These are phyloP conservation scores for Habrosyne pyritoides DNA, from an alignment of 2,888 invertebrate genomes.

Conservation along the genomic window DNA sequence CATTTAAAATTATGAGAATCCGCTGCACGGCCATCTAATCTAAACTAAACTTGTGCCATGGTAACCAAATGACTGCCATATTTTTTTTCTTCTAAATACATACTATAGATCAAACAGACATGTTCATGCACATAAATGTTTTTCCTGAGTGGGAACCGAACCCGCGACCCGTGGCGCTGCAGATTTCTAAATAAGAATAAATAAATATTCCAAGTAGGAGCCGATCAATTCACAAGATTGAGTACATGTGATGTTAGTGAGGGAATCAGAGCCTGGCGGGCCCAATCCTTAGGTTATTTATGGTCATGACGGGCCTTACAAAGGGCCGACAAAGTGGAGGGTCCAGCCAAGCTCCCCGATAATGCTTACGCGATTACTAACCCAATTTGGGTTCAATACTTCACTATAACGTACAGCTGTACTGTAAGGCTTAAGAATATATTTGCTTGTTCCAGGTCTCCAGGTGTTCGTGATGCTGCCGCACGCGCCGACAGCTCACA, in stretches of 20 bases:
- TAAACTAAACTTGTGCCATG: no score
- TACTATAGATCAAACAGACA: no score
- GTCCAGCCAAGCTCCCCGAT: background rate
- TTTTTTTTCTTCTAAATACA: no score
- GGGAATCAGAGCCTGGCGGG: background rate
- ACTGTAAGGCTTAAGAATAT: background rate
- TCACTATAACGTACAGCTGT: background rate
- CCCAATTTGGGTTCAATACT: background rate
- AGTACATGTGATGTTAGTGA: slow-evolving; percentile 1
- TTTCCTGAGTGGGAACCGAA: no score
- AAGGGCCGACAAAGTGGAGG: slow-evolving; percentile 2
- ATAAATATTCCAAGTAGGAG: background rate
- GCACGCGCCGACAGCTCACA: background rate
- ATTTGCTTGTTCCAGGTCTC: background rate
- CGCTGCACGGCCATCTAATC: no score
- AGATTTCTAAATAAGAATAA: no score
- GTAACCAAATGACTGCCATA: no score
- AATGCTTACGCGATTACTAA: background rate
- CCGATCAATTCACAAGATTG: background rate
- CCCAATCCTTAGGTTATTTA: background rate
- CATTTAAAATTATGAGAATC: no score
- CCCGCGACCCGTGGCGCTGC: no score
- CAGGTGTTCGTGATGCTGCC: background rate
- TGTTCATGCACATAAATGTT: no score
- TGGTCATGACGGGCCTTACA: background rate